Base-by-base conservation (phyloP, 64 coral and sea anemone genomes). In the Orbicella faveolata region DNA sequence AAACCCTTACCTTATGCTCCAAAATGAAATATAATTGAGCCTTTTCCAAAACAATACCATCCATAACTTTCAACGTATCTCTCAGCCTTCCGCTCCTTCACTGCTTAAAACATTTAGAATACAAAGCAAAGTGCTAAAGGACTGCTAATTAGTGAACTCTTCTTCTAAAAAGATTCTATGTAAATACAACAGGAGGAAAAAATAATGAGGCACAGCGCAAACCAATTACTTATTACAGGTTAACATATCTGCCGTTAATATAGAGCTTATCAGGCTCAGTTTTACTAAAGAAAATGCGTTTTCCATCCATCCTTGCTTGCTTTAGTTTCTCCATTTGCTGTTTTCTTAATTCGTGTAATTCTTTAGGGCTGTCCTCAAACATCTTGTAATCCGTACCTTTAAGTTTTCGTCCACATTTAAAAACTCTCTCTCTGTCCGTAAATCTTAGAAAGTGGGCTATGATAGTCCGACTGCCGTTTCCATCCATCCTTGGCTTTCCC, bases 241-340 rank as follows among this genome's bases (percentile, higher is more conserved):
- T 6, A 53, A 53, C 52, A 10, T 53, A 53, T 53, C 30, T 74
- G 12, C 72, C n/a, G 30, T 74, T 26, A 33, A 74, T 74, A 74
- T 74, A 74, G 11, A 74, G 34, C 30, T 74, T 74, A 26, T 74
- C 72, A 9, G 72, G 72, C 72, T 74, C 72, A 74, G 72, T 30
- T n/a, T 74, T 74, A 74, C 72, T 74, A 74, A 74, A 74, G 72
- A 30, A 30, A 25, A n/a, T n/a, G 34, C 72, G 72, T 74, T n/a
- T 74, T 74, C 52, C 52, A 6, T 53, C 52, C 10, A 6, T 74
- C 72, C 72, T 74, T 26, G 72, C 72, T n/a, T 23, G 21, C 72
- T 74, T 74, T 12, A 74, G 23, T 34, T n/a, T 74, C 30, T 13
- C 19, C 72, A 74, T 74, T n/a, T 74, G 72, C 30, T 12, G 11